Evolutionary conservation across 2,113 vertebrate genomes (phyloP), one percentile per base, ranked within the genome.

Genomic region (Edolisoma coerulescens): DNA sequence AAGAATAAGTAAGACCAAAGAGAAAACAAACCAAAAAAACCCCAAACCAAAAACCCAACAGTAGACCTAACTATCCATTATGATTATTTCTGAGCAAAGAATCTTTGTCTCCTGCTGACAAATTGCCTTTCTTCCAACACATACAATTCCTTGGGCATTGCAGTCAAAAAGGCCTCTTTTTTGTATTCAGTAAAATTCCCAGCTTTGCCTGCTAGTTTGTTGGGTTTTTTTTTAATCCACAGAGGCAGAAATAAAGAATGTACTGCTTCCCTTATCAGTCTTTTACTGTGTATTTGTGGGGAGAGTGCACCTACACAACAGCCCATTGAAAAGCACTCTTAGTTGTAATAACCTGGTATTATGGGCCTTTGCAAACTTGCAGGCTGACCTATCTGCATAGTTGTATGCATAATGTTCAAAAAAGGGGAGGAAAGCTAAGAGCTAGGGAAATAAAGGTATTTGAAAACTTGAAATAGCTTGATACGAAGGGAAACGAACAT

Each of bases 101-200:
- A 71, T 93, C 83, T 95, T 84, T 94, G 42, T 89, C n/a, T 76
- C 94, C 79, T 65, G 71, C 94, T 96, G 95, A 93, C 94, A 97
- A 92, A 92, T 77, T 83, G 74, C 88, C 77, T 98, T 94, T 97
- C 68, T 95, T 96, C 47, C 53, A 84, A 85, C 32, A 50, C 81
- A 42, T 81, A 69, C 73, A 82, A 44, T 97, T 95, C 96, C 89
- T 91, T 30, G 21, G 82, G 61, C 41, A 49, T 87, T 95, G 53
- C 27, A 22, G 73, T 93, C 30, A 93, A 94, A 82, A 47, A 84
- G 42, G 0, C 1, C 2, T 24, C 15, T 26, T 56, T 74, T 74
- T 90, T 80, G 10, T 94, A 33, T 90, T 91, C 18, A 18, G 27
- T 84, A 59, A 63, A 44, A 70, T 77, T 69, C 63, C 37, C 27